Percentiles rank a stretch among this genome's conserved stretches.
Conservation (phyloP, 64 coral and sea anemone genomes). For the Acropora yongei region DNA sequence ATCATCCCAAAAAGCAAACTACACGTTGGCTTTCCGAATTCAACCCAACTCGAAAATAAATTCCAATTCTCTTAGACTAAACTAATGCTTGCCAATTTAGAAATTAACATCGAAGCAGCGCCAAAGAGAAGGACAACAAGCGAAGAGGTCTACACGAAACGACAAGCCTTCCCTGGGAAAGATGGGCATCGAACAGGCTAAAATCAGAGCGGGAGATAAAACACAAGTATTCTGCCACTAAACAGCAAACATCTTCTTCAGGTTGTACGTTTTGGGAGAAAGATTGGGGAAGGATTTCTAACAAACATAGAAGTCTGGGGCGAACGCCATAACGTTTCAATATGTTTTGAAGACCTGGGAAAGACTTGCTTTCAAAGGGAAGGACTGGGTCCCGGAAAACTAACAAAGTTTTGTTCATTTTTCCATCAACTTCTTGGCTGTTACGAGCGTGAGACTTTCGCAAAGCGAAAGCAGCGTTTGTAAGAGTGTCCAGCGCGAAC, state of each 20-base stretch:
- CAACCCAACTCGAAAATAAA: too few species aligned
- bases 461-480: constrained; percentile 8
- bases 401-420: constrained; percentile 54
- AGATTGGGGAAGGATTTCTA: constrained; percentile 57
- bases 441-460: neutral
- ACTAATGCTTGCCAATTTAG: neutral
- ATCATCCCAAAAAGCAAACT: too few species aligned
- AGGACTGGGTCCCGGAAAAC: constrained; percentile 97
- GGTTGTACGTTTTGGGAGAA: neutral
- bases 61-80: too few species aligned
- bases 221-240: neutral
- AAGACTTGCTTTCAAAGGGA: constrained; percentile 78
- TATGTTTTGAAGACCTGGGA: constrained; percentile 87
- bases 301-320: constrained; percentile 91
- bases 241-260: neutral
- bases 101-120: neutral
- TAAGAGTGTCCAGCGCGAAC: neutral
- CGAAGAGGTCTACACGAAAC: neutral
- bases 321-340: constrained; percentile 70
- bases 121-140: neutral
- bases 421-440: neutral
- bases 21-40: too few species aligned
- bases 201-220: neutral
- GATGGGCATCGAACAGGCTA: neutral
- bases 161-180: neutral